Base-by-base conservation (phyloP, 2,888 invertebrate species). In the Drosophila phalerata region DNA sequence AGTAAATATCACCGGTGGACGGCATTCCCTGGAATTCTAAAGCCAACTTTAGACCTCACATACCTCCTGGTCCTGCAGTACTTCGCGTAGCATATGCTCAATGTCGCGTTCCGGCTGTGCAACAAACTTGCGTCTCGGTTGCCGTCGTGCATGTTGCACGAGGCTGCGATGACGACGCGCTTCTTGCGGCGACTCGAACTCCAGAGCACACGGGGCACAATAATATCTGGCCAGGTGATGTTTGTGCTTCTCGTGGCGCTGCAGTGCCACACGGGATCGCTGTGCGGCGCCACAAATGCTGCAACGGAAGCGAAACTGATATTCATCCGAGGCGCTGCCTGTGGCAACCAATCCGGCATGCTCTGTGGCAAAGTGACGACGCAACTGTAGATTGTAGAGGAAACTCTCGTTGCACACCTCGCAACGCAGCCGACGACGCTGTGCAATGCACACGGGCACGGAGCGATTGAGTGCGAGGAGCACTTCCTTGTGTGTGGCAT, bases 381-480 rank as follows among this genome's bases (percentile, higher is more conserved):
- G 94, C 34, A 97, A 91, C 90, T 97, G 96, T 10, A 96, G 93
- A 74, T 97, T 97, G 87, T 95, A 96, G 15, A 95, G 94, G 90
- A 97, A 98, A 38, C 94, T 93, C 85, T 94, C 93, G 10, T 91
- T 90, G 90, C 98, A 98, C 19, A 94, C 94, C 1, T 92, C 92
- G 90, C 98, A 98, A 69, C 93, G 92, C 5, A 96, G 91, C 0
- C 94, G 93, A 2, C 94, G 93, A 67, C 95, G 94, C 86, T 95
- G 95, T 72, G 95, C 94, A 65, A 97, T 96, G 32, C 96, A 94
- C 52, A 97, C 95, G 1, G 97, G 97, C 88, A 97, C 96, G 0
- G 97, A 97, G 81, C 96, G 94, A 89, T 97, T 97, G 73, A 97
- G 95, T 15, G 95, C 95, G 3, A 95, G 93, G 0, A 96, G 94